phyloP scores from a whole-genome alignment of 2,797 vertebrate genomes.

The Lophius americanus region DNA sequence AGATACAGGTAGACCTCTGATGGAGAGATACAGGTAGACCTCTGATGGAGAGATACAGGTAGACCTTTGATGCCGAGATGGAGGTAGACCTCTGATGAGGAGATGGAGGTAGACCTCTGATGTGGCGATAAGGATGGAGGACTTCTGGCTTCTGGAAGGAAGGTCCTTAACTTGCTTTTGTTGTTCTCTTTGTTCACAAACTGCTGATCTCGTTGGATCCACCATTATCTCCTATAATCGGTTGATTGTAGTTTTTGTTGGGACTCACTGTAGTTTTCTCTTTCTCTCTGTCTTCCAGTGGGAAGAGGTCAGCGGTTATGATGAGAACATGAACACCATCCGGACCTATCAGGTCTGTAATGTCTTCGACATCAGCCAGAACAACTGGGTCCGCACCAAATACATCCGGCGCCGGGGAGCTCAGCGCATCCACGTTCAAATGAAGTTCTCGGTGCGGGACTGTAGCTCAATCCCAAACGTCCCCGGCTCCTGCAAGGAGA shows the following conservation, averaged over 20 bases:
- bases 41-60: too few relatives aligned
- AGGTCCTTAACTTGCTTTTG: too few relatives aligned
- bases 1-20: too few relatives aligned
- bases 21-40: too few relatives aligned
- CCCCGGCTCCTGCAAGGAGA: slow-evolving; percentile 97
- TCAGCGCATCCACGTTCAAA: slow-evolving; percentile 95
- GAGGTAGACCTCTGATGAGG: too few relatives aligned
- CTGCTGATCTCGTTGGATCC: too few relatives aligned
- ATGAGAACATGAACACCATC: slow-evolving; percentile 98
- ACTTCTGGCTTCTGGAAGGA: too few relatives aligned
- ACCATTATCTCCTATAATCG: neutral
- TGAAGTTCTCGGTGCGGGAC: slow-evolving; percentile 97
- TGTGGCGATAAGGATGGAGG: too few relatives aligned
- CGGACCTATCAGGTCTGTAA: slow-evolving; percentile 98
- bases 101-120: too few relatives aligned
- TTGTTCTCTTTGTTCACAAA: too few relatives aligned
- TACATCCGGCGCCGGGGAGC: slow-evolving; percentile 90
- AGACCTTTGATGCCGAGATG: too few relatives aligned
- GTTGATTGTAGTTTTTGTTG: neutral
- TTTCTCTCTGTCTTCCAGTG: slow-evolving; percentile 80
- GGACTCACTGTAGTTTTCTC: slow-evolving; percentile 4
- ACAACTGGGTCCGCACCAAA: slow-evolving; percentile 97
- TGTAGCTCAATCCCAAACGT: slow-evolving; percentile 96
- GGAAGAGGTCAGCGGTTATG: slow-evolving; percentile 98
- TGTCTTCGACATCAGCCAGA: slow-evolving; percentile 93